These are phyloP conservation scores for Drosophila tropicalis DNA, from an alignment of 1,140 invertebrate species.

Conservation along the genomic window DNA sequence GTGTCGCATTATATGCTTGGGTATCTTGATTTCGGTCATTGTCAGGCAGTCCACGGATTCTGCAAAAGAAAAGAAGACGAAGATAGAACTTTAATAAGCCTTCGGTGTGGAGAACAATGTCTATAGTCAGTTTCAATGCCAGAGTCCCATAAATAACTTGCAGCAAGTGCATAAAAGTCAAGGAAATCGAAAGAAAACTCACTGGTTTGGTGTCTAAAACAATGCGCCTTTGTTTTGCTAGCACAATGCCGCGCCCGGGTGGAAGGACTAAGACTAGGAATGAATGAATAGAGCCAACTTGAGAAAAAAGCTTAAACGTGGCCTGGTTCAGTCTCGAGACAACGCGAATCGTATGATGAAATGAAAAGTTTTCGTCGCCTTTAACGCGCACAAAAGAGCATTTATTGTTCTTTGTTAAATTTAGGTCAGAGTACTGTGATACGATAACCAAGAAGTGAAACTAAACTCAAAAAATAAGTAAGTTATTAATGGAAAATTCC, in stretches of 20 bases:
- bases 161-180: slow-evolving; percentile 80
- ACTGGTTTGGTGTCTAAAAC: slow-evolving; percentile 49
- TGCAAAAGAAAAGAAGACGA: slow-evolving; percentile 32
- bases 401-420: slow-evolving; percentile 34
- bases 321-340: slow-evolving; percentile 49
- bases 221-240: slow-evolving; percentile 74
- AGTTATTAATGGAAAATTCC: background rate
- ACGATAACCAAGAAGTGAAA: slow-evolving; percentile 52
- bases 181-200: slow-evolving; percentile 77
- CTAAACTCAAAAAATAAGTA: slow-evolving; percentile 39
- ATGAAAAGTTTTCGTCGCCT: slow-evolving; percentile 70
- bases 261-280: background rate
- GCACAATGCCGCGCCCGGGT: slow-evolving; percentile 51
- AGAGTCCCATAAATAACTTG: slow-evolving; percentile 73
- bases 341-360: slow-evolving; percentile 54
- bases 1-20: slow-evolving; percentile 87
- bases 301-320: slow-evolving; percentile 46
- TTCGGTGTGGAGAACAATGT: slow-evolving; percentile 19
- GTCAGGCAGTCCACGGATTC: slow-evolving; percentile 84
- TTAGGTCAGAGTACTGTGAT: slow-evolving; percentile 49
- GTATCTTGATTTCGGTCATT: slow-evolving; percentile 87
- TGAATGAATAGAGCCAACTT: slow-evolving; percentile 61
- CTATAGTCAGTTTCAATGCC: slow-evolving; percentile 60
- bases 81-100: slow-evolving; percentile 51
- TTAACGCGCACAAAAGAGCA: slow-evolving; percentile 5